Evolutionary conservation across 2,797 vertebrate genomes (phyloP), one percentile per base, ranked within the genome.

Genomic region (Pangasius larnaudii): DNA sequence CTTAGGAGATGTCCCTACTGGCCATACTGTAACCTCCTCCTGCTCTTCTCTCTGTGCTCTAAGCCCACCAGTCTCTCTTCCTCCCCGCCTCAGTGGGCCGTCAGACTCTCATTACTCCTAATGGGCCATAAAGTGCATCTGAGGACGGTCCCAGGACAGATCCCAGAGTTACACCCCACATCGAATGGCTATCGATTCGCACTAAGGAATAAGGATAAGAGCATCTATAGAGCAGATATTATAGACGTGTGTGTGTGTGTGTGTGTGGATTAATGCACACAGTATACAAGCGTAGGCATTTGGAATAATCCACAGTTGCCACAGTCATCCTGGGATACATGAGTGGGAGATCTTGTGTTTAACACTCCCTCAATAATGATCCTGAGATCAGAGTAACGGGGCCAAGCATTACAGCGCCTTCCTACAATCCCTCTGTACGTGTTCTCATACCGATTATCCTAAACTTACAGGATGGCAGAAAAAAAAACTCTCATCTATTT

Each of bases 61-160:
- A 46, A 63, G 16, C 77, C n/a, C 18, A 83, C 42, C 49, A 9
- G 63, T 56, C 72, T 72, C 30, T 77, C 85, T 81, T 63, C 51
- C 36, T 46, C 16, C 14, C 14, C 9, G 59, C 30, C 53, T 83
- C 85, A 14, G 16, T 85, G 42, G 77, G 39, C 69, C 30, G 78
- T 86, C 81, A 84, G 58, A 33, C 39, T 86, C 18, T 65, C 85
- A 82, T 87, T 89, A 84, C 69, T 83, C 85, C 85, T 85, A 90
- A 90, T 90, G 86, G 78, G 49, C 30, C 74, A 51, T 86, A 46
- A 72, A 86, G 59, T 89, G 81, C 74, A 82, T 58, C 51, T 8
- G 36, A 18, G 78, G 59, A 67, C 24, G 59, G 75, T 85, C 87
- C 69, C 67, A 87, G 69, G 61, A 84, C 56, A 86, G 67, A 46